Base-by-base conservation (phyloP, 2,113 vertebrate genomes). In the Ciconia maguari region DNA sequence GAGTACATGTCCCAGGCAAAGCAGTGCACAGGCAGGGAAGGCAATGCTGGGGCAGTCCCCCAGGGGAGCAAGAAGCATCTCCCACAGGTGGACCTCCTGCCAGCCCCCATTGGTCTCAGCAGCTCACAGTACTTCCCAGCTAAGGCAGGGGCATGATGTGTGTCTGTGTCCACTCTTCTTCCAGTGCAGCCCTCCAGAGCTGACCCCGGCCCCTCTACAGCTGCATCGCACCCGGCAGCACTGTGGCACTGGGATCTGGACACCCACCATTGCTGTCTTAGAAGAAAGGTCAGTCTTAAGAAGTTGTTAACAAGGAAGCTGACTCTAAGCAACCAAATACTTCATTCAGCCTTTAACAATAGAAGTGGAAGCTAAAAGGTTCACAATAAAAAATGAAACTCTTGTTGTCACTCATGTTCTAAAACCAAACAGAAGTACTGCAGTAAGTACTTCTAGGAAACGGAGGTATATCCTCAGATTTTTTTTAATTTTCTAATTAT, bases 1-100 rank as follows among this genome's bases (percentile, higher is more conserved):
- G 7, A 70, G 19, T 5, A 2, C 27, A 8, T 3, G 5, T 64
- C 11, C n/a, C 30, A 16, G 26, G 48, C 27, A 62, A 57, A 68
- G 24, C 0, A 0, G 12, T 68, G 30, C 26, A 18, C 11, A 14
- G 25, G 29, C 8, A n/a, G 5, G 10, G 29, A 74, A 10, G 5
- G 4, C 0, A 1, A 48, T 16, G 10, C 26, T 42, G 51, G 10
- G 21, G 27, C 57, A 15, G 38, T 21, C 13, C 10, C 24, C 24
- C 27, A 26, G 18, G 6, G 6, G 7, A 16, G 8, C 2, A 5
- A 49, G 36, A 7, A 32, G 0, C 30, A 44, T 6, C 30, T 80
- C 16, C 25, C 20, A 20, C 0, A 0, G n/a, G 10, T 34, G 41
- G 19, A 7, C 5, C 16, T 44, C 30, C 42, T 44, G 24, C 6